A percentile compares a stretch with the other conserved stretches of the same genome.
Evolutionary conservation across 2,797 vertebrate species (phyloP).

Genomic region (Cyclura pinguis): DNA sequence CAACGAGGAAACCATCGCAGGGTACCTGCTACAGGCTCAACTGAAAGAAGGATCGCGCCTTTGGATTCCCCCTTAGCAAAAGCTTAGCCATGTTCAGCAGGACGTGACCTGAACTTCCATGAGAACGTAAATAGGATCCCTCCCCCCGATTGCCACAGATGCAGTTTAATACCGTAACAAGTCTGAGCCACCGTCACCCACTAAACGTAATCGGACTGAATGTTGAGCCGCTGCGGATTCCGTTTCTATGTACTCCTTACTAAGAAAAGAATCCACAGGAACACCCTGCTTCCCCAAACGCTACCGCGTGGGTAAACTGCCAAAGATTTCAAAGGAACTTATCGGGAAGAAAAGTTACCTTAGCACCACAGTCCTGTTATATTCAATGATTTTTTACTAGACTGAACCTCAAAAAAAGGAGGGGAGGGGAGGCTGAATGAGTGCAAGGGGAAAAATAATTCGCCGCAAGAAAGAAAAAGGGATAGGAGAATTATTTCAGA

Average conservation of each 20-base stretch:
- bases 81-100: not conserved
- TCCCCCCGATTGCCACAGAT: not conserved
- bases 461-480: not conserved
- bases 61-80: no score
- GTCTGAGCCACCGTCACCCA: not conserved
- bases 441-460: not conserved
- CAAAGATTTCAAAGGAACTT: not conserved
- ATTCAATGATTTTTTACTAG: not conserved
- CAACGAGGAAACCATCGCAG: not conserved
- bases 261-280: not conserved
- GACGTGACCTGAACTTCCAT: not conserved
- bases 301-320: not conserved
- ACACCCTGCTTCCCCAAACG: not conserved
- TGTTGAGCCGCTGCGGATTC: not conserved
- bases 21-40: not conserved
- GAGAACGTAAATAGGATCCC: not conserved
- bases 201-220: not conserved
- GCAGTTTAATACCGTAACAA: not conserved
- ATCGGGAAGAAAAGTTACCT: not conserved
- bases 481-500: not conserved
- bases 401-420: not conserved
- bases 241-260: not conserved
- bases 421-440: not conserved
- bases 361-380: not conserved
- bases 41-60: no score